Base-by-base conservation (phyloP, 1,140 invertebrate species). In the Zeugodacus cucurbitae region DNA sequence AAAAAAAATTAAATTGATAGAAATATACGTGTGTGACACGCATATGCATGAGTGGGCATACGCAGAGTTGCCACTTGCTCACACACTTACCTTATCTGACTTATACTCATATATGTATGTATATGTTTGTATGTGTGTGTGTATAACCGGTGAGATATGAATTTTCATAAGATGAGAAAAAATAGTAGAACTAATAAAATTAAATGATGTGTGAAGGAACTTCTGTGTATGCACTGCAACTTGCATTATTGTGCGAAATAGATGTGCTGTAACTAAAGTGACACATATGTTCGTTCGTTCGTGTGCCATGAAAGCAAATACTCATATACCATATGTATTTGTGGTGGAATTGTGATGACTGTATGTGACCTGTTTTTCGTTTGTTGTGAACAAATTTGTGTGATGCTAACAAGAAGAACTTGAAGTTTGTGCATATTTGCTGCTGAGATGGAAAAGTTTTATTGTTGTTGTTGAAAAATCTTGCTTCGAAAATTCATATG, bases 121-220 rank as follows among this genome's bases (percentile, higher is more conserved):
- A 1, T 67, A 34, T 2, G 1, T 59, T 0, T 37, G 20, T 14
- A 34, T 32, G 4, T 22, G 14, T 74, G 6, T 22, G 14, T 74
- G 34, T 41, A 67, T 41, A 14, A 74, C 14, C 20, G 37, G 41
- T 41, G 74, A 82, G 41, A 48, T 82, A 82, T 82, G 74, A 82
- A 48, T 82, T 82, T 37, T 82, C 74, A 48, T 26, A 48, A 82
- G 20, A 48, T 82, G 41, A 5, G n/a, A 26, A 29, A 82, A 67
- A 82, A 82, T 6, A 48, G 74, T 82, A 48, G 17, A 82, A 41
- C 41, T 82, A 82, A 82, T 82, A 82, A 82, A 82, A 82, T 48
- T 82, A 82, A 48, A 82, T 82, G 41, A 37, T 41, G n/a, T 82
- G 41, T 22, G n/a, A 34, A 37, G 44, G 41, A 20, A 82, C n/a